Evolutionary conservation across 2,113 vertebrate species (phyloP).

Genomic region (Charina bottae): DNA sequence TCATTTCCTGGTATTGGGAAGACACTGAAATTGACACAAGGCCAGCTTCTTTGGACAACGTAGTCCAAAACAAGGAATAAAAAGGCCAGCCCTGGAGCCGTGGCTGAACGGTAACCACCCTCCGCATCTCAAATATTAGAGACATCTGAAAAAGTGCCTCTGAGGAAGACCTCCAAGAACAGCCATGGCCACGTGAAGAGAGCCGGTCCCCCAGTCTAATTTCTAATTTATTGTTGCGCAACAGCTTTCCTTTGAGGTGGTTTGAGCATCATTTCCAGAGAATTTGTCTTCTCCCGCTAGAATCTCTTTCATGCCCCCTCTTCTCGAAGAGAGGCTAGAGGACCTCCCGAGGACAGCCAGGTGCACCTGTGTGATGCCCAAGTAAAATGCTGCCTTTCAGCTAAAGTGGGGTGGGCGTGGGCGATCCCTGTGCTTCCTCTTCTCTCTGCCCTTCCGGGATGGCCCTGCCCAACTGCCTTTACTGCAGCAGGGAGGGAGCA

Average conservation of each 20-base stretch:
- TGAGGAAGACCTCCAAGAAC: too few relatives aligned
- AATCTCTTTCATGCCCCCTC: conserved; percentile 47
- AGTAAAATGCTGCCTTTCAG: too few relatives aligned
- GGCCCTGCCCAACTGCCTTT: rapidly evolving
- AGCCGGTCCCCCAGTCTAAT: too few relatives aligned
- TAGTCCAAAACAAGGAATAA: neutral
- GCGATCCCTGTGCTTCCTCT: neutral
- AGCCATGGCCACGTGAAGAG: too few relatives aligned
- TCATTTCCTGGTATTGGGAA: neutral
- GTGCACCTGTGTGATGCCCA: neutral
- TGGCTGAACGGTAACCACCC: too few relatives aligned
- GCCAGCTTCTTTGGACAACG: neutral
- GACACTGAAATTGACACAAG: neutral
- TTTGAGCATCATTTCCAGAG: conserved; percentile 63
- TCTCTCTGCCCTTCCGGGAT: rapidly evolving
- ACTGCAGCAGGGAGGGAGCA: neutral
- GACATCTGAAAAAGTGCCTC: too few relatives aligned
- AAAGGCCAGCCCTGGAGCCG: neutral
- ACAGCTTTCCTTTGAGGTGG: conserved; percentile 66
- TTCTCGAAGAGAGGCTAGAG: conserved; percentile 43
- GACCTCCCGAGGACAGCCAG: conserved; percentile 58
- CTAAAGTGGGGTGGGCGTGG: too few relatives aligned
- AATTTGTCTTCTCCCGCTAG: conserved; percentile 61
- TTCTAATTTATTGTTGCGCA: conserved; percentile 37
- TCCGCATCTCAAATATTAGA: neutral